Base-by-base conservation (phyloP, 2,888 invertebrate genomes). In the Leucoma salicis region DNA sequence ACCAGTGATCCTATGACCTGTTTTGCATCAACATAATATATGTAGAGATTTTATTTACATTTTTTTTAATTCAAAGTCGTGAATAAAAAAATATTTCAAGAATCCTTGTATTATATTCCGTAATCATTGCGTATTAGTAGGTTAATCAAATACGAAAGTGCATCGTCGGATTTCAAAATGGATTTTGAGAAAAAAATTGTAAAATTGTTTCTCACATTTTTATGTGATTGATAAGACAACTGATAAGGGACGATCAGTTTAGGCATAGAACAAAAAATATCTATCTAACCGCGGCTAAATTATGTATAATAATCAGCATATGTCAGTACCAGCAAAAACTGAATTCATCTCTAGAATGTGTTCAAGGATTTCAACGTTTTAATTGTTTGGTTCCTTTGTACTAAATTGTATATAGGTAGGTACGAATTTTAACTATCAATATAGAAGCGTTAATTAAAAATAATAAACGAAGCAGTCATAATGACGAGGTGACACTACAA, bases 61-160 rank as follows among this genome's bases (percentile, higher is more conserved):
- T n/a, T 18, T 27, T 47, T 28, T 46, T 39, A 33, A 39, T 42
- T 27, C 35, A n/a, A 29, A 45, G 45, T 50, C 37, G 32, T 28
- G 35, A 47, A 16, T 47, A 31, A 44, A 42, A 35, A 36, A 38
- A 51, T 51, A 45, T 50, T 44, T 39, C 36, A 47, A 45, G 49
- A 53, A 52, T 42, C 10, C 4, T 33, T 43, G 34, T 46, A 43
- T 46, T 44, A 49, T 33, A 51, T 42, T 45, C 41, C 50, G 55
- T 47, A 59, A 54, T 54, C 38, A 48, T 53, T 18, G 35, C 2
- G 29, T 38, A 46, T 16, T 36, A 55, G 5, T 13, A 5, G 39
- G 41, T 40, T 43, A 51, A 49, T 57, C 53, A 57, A 63, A 66
- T 57, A 57, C 56, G 50, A 62, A 62, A 62, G 38, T 53, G 39